These are phyloP conservation scores for Sparus aurata DNA, from an alignment of 2,797 vertebrate species.

Conservation along the genomic window DNA sequence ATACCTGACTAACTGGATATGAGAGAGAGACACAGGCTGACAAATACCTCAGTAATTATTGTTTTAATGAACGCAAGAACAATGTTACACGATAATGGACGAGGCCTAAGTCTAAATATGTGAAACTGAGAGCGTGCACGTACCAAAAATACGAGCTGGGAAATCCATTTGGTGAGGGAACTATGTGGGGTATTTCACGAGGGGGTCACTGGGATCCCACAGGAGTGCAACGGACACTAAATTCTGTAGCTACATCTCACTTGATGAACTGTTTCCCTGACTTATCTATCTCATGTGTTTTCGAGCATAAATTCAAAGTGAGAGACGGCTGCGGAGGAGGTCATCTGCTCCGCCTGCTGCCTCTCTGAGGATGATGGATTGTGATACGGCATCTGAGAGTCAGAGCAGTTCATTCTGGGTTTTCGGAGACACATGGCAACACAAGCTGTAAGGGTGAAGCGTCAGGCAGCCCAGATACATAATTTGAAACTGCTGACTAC, in stretches of 20 bases:
- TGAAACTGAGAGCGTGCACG: neutral
- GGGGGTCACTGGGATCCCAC: neutral
- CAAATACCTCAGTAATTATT: neutral
- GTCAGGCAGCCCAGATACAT: neutral
- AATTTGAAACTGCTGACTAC: neutral
- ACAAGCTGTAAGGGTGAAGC: conserved; percentile 9
- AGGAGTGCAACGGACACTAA: neutral
- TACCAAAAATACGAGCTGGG: conserved; percentile 9
- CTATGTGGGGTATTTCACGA: conserved; percentile 4
- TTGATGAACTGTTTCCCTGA: conserved; percentile 16
- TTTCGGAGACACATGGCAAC: conserved; percentile 20
- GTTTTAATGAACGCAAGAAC: neutral
- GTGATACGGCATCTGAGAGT: conserved; percentile 41
- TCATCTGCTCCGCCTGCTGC: conserved; percentile 26
- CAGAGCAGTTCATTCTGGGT: conserved; percentile 19
- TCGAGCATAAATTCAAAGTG: conserved; percentile 11
- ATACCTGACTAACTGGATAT: neutral
- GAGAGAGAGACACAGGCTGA: neutral
- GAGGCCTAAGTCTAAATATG: neutral
- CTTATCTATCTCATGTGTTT: neutral
- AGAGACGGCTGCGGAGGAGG: conserved; percentile 6
- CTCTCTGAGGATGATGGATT: conserved; percentile 20
- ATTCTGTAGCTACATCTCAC: neutral
- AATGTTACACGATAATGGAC: neutral
- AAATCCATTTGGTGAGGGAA: conserved; percentile 28